phyloP scores from a whole-genome alignment of 2,113 vertebrate species.

The Glaucomys volans region DNA sequence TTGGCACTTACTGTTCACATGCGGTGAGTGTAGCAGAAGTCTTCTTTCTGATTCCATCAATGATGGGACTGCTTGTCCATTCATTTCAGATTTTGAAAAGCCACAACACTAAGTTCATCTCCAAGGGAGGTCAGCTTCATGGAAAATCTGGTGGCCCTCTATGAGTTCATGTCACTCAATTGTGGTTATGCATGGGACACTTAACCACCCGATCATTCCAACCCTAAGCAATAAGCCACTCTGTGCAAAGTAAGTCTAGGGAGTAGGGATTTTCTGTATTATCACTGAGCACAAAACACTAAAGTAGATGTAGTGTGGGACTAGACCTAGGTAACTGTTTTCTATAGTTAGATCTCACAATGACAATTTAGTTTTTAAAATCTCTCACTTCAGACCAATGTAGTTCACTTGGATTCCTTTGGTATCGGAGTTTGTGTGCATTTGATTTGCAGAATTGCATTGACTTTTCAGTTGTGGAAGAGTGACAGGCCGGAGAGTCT shows the following conservation, averaged over 20 bases:
- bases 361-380: not conserved
- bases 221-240: not conserved
- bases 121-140: not conserved
- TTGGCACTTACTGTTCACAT: not conserved
- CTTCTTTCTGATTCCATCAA: not conserved
- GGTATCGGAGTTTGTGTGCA: not conserved
- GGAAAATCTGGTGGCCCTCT: not conserved
- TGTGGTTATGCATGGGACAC: not conserved
- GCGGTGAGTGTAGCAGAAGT: not conserved
- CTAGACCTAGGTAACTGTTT: not conserved
- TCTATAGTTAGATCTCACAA: not conserved
- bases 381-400: not conserved
- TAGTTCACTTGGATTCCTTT: not conserved
- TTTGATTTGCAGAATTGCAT: not conserved
- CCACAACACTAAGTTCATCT: not conserved
- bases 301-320: not conserved
- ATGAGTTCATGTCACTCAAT: not conserved
- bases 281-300: not conserved
- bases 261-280: not conserved
- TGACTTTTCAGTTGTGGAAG: not conserved
- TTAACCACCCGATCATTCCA: not conserved
- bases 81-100: not conserved
- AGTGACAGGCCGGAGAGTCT: not conserved
- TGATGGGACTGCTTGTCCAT: not conserved
- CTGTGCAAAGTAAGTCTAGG: not conserved